Base-by-base conservation (phyloP, 2,113 vertebrate genomes). In the Taurulus bubalis region DNA sequence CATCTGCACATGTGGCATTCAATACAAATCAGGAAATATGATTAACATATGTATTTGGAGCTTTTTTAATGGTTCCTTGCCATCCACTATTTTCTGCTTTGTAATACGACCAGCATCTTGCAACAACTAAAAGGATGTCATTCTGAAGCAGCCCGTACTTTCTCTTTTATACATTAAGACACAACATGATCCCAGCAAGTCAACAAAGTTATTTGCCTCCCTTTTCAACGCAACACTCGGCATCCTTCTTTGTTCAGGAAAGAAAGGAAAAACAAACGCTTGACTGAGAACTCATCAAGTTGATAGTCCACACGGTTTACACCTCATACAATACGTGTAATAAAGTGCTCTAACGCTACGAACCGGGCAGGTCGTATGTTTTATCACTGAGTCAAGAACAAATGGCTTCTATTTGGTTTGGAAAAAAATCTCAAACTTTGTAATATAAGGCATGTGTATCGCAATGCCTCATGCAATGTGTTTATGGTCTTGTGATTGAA, bases 231-330 rank as follows among this genome's bases (percentile, higher is more conserved):
- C 14, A 30, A 26, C n/a, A 45, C 24, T 42, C 30, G 4, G 15
- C 45, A 18, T 6, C 6, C 3, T 8, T 3, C 56, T 68, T 58
- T 63, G n/a, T 70, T 55, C 26, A 36, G 14, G 30, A 34, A 70
- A 38, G 26, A n/a, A 38, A 20, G 15, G 8, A 28, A 36, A 7
- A 8, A 42, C 24, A 79, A 42, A 4, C 3, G 2, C 6, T 22
- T 26, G 2, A 64, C n/a, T 42, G 22, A 26, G 56, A 63, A 42
- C 22, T 78, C 74, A 84, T 63, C 22, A 9, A 22, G 42, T 30
- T 51, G n/a, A n/a, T n/a, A n/a, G 60, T 72, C n/a, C 45, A 56
- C 10, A 16, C 2, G 12, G 11, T 68, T 34, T 56, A 40, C 55
- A 73, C 56, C 28, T 75, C 22, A 49, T 72, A n/a, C 1, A 49